Evolutionary conservation across 2,113 vertebrate genomes (phyloP), one percentile per base, ranked within the genome.

Genomic region (Anthoscopus minutus): DNA sequence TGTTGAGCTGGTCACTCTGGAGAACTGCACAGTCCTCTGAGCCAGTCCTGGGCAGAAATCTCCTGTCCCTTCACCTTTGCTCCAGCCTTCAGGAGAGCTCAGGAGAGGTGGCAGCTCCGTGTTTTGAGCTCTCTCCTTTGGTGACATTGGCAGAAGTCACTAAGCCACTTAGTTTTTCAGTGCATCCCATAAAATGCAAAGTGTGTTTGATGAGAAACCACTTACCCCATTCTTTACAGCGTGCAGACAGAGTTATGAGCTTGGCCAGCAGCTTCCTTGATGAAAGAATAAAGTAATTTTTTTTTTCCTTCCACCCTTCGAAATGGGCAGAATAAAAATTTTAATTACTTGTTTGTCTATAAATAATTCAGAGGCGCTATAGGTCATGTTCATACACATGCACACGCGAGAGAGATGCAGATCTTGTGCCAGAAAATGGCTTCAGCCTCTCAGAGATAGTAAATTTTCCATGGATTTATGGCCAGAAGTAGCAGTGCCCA

Each of bases 261-360:
- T 45, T 71, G 88, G 80, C 83, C 92, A 86, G 80, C 60, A 58
- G 67, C 86, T 92, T 86, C 70, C 92, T 88, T 95, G 91, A 88
- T 96, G 90, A 86, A 88, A 95, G 79, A 93, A 93, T 91, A 92
- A 89, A 60, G 73, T 4, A 4, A 31, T n/a, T 66, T 92, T 80
- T 78, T 76, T 87, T 71, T 27, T 13, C 7, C 19, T 40, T 48
- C 28, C 23, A 6, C 38, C 28, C 23, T 92, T 80, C 15, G 35
- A 74, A 93, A 93, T 44, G 72, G 60, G 76, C 71, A 64, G 80
- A 93, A 94, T 93, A 95, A 92, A 95, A 96, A 88, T 83, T 88
- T 94, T 94, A 95, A 93, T 95, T 95, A 94, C 88, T 88, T 94
- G 91, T 93, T 95, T 94, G 79, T n/a, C 83, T 62, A 84, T 92